Conservation (phyloP, 2,797 vertebrate genomes). For the Coracias cyanogaster region DNA sequence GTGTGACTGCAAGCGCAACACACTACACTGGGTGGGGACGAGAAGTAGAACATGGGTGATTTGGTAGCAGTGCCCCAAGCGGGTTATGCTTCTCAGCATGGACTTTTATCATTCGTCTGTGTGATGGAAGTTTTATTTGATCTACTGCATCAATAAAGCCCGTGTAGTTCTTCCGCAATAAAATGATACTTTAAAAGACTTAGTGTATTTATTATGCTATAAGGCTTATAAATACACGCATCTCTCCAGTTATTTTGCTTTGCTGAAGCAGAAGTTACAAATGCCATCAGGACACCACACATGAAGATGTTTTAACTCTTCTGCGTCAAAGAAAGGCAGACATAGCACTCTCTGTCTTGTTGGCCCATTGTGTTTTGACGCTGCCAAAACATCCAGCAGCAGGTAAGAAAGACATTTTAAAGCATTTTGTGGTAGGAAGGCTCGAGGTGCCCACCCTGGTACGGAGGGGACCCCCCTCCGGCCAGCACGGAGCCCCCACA, state of each 20-base stretch:
- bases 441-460: neutral
- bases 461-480: neutral
- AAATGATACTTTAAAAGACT: neutral
- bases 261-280: neutral
- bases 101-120: neutral
- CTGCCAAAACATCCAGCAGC: neutral
- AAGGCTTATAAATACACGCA: neutral
- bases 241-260: neutral
- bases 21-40: rapidly evolving
- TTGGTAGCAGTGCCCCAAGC: neutral
- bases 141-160: neutral
- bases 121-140: neutral
- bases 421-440: rapidly evolving
- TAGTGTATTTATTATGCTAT: neutral
- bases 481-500: rapidly evolving
- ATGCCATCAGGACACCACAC: neutral
- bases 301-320: neutral
- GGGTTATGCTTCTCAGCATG: neutral
- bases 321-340: neutral
- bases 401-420: neutral
- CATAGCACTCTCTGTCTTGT: neutral
- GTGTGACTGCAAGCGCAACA: rapidly evolving
- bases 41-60: rapidly evolving
- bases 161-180: neutral
- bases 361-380: neutral